Evolutionary conservation across 2,797 vertebrate species (phyloP).

Genomic region (Mus caroli): DNA sequence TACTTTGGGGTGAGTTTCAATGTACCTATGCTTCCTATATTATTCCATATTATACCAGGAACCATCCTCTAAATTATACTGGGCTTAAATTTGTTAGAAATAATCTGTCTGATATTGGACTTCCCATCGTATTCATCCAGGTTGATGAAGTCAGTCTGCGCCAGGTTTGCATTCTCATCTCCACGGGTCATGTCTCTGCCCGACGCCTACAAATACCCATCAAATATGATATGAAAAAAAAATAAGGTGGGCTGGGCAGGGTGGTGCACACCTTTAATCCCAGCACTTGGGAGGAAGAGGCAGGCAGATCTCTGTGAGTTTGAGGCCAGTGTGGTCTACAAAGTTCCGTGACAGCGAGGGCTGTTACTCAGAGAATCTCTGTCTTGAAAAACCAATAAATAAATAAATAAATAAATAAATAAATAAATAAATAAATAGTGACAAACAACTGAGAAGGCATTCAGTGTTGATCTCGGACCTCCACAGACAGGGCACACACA

Average conservation of each 20-base stretch:
- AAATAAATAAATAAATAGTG: no score
- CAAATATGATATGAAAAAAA: neutral
- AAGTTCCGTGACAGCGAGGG: neutral
- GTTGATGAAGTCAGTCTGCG: no score
- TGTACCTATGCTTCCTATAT: neutral
- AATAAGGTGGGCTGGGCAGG: neutral
- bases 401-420: neutral
- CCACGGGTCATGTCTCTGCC: no score
- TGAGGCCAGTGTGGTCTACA: neutral
- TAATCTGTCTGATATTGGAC: neutral
- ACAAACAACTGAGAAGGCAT: neutral
- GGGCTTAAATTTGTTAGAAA: neutral
- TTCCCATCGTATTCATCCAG: neutral
- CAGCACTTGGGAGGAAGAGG: neutral
- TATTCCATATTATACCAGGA: neutral
- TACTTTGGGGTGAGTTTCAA: neutral
- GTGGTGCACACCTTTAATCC: neutral
- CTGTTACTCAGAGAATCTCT: neutral
- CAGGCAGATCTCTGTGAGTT: neutral
- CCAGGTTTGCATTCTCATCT: neutral
- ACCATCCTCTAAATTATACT: neutral
- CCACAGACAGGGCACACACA: neutral
- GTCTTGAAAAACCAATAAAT: neutral
- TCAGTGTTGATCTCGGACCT: neutral
- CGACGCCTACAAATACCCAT: neutral